These are phyloP conservation scores for Ptiloglossa arizonensis DNA, from an alignment of 1,140 invertebrate genomes.

Conservation along the genomic window DNA sequence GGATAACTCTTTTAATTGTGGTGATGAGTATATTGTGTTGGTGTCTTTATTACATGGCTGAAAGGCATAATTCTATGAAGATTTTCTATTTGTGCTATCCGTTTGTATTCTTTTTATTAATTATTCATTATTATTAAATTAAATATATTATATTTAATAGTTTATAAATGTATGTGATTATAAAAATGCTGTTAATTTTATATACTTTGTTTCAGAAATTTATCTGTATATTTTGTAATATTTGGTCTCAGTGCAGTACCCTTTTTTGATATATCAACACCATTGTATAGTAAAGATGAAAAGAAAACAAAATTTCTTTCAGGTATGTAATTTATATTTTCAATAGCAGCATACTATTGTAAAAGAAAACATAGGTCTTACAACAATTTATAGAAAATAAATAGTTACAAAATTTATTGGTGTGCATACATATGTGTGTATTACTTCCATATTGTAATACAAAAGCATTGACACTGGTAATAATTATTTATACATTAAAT, in stretches of 20 bases:
- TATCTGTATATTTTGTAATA: constrained; percentile 92
- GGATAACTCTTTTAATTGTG: constrained; percentile 82
- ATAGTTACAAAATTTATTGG: too few species aligned
- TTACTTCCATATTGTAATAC: too few species aligned
- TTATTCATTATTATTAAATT: background rate
- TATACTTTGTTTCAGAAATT: constrained; percentile 82
- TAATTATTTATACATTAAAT: too few species aligned
- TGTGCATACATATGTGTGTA: too few species aligned
- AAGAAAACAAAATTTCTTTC: constrained; percentile 75
- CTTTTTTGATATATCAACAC: constrained; percentile 86
- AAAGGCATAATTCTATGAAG: constrained; percentile 87
- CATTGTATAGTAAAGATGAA: constrained; percentile 76
- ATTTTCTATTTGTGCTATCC: constrained; percentile 93
- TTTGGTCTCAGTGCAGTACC: constrained; percentile 89
- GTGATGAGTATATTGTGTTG: constrained; percentile 83
- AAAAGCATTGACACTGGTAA: too few species aligned
- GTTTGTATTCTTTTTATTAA: constrained; percentile 87
- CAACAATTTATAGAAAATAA: too few species aligned
- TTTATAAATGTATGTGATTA: background rate
- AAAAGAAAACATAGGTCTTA: too few species aligned
- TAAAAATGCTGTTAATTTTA: constrained; percentile 69
- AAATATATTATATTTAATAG: constrained; percentile 7
- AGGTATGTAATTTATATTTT: constrained; percentile 60
- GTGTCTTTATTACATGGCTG: constrained; percentile 88
- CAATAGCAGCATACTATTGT: too few species aligned